These are phyloP conservation scores for Prosopocoilus inquinatus DNA, from an alignment of 2,888 invertebrate genomes.

Conservation along the genomic window DNA sequence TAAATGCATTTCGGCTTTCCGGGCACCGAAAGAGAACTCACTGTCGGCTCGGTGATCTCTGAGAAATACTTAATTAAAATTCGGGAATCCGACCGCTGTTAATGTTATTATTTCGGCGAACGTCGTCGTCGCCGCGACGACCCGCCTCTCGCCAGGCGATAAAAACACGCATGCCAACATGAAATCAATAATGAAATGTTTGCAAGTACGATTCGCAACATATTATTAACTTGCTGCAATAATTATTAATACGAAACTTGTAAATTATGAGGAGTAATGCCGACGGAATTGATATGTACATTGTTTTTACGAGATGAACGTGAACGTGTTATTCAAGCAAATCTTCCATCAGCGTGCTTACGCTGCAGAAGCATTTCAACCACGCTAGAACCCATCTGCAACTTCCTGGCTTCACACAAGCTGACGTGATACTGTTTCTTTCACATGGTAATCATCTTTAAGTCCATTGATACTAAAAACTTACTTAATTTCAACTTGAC, in stretches of 20 bases:
- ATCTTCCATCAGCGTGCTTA: not conserved
- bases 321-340: slow-evolving; percentile 4
- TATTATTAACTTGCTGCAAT: slow-evolving; percentile 25
- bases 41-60: slow-evolving; percentile 22
- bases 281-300: slow-evolving; percentile 2
- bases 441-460: too few relatives aligned
- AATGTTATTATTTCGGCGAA: slow-evolving; percentile 32
- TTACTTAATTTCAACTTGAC: too few relatives aligned
- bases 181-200: slow-evolving; percentile 38
- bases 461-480: too few relatives aligned
- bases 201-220: slow-evolving; percentile 20
- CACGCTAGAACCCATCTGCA: too few relatives aligned
- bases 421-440: too few relatives aligned
- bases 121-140: slow-evolving; percentile 5
- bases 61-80: slow-evolving; percentile 34
- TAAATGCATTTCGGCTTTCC: slow-evolving; percentile 6
- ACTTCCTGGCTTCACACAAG: too few relatives aligned
- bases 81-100: slow-evolving; percentile 30
- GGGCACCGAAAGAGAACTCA: not conserved
- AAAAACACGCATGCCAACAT: slow-evolving; percentile 31
- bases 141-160: slow-evolving; percentile 2
- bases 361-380: too few relatives aligned
- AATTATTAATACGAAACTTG: slow-evolving; percentile 5
- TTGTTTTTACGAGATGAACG: slow-evolving; percentile 1
- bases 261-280: not conserved